Evolutionary conservation across 1,140 invertebrate genomes (phyloP).

Genomic region (Scaptodrosophila lebanonensis): DNA sequence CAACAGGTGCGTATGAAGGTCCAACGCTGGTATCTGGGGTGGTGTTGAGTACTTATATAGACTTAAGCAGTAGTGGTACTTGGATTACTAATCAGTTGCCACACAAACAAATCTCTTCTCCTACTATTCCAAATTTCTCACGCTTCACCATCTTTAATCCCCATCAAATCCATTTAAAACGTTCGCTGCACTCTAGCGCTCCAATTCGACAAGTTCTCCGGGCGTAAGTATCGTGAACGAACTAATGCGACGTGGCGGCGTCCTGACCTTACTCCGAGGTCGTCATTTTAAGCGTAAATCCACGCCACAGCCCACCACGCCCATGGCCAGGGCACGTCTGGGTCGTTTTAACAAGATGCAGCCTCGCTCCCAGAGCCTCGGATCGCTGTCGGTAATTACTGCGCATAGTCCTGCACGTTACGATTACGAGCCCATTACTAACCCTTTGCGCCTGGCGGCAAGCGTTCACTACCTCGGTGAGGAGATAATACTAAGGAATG

Average conservation of each 20-base stretch:
- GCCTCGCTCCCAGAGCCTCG: slow-evolving; percentile 70
- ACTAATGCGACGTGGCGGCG: slow-evolving; percentile 66
- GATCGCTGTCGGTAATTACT: slow-evolving; percentile 75
- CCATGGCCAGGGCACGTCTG: slow-evolving; percentile 46
- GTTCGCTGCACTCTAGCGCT: slow-evolving; percentile 31
- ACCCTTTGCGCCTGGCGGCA: slow-evolving; percentile 64
- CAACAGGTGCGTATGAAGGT: slow-evolving; percentile 61
- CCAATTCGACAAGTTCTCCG: slow-evolving; percentile 65
- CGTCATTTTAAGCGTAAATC: slow-evolving; percentile 71
- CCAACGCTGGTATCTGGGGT: not conserved
- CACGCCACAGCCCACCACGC: slow-evolving; percentile 64
- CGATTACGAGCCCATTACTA: slow-evolving; percentile 74
- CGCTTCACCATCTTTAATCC: no score
- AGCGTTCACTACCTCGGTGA: slow-evolving; percentile 61
- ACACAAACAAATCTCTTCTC: slow-evolving; percentile 29
- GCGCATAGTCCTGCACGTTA: slow-evolving; percentile 62
- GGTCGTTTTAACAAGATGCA: slow-evolving; percentile 61
- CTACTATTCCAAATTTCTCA: slow-evolving; percentile 7
- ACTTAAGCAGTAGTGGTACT: slow-evolving; percentile 28
- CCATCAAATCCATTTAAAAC: slow-evolving; percentile 31
- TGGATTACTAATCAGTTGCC: slow-evolving; percentile 30
- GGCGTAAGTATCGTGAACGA: slow-evolving; percentile 71
- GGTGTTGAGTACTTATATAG: slow-evolving; percentile 17
- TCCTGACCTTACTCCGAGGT: slow-evolving; percentile 61
- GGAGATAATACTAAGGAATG: slow-evolving; percentile 36